phyloP scores from a whole-genome alignment of 2,113 vertebrate species.

The Anguilla japonica region DNA sequence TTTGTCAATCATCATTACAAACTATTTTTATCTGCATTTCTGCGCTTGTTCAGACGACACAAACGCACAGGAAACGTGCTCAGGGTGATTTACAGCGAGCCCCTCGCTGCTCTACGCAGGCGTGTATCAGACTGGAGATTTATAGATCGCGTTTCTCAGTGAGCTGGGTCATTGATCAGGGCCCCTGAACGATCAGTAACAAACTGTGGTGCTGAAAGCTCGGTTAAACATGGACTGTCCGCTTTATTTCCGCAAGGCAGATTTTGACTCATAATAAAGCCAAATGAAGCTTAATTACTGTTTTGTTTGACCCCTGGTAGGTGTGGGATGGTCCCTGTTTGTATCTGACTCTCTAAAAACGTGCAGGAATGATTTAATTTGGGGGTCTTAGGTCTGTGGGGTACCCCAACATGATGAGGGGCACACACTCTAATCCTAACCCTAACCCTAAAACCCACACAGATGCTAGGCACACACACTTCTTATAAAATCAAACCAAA shows the following conservation, averaged over 20 bases:
- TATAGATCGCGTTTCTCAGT: not conserved
- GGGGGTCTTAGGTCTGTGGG: no score
- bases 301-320: not conserved
- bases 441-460: no score
- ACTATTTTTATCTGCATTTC: not conserved
- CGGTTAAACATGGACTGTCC: slow-evolving; percentile 43
- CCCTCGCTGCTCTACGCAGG: not conserved
- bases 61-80: not conserved
- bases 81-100: no score
- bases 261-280: slow-evolving; percentile 48
- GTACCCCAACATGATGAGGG: no score
- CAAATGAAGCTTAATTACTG: slow-evolving; percentile 59
- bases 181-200: not conserved
- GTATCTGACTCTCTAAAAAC: no score
- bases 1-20: not conserved
- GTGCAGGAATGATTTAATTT: no score
- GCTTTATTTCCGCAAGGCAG: slow-evolving; percentile 44
- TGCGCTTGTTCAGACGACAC: not conserved
- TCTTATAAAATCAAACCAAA: no score
- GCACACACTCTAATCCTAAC: no score
- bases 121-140: not conserved
- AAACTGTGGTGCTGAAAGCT: not conserved
- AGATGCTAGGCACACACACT: no score
- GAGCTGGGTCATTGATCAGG: not conserved
- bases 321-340: no score